Percentiles rank a stretch among this genome's conserved stretches.
These are phyloP conservation scores for Triplophysa bombifrons DNA, from an alignment of 2,797 vertebrate species.

Conservation along the genomic window DNA sequence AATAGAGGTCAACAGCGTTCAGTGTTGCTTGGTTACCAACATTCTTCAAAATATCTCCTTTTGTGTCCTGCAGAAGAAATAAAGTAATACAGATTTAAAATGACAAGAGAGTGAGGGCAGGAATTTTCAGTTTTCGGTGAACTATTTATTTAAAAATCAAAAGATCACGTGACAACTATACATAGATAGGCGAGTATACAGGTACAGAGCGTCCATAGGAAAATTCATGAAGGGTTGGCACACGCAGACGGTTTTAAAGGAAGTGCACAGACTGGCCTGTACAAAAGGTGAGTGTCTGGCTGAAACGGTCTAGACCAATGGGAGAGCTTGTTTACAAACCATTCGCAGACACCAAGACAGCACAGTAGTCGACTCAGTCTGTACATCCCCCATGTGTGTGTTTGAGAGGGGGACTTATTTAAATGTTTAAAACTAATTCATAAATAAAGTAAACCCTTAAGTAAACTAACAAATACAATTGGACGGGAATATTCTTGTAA, in stretches of 20 bases:
- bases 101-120: too few species aligned
- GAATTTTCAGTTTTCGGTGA: too few species aligned
- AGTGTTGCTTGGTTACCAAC: too few species aligned
- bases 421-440: too few species aligned
- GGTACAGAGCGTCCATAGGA: conserved; percentile 62
- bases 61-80: too few species aligned
- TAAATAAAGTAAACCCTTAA: not conserved
- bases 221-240: conserved; percentile 75
- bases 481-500: not conserved
- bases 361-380: conserved; percentile 65
- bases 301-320: conserved; percentile 60
- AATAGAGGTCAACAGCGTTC: too few species aligned
- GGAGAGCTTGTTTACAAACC: conserved; percentile 65
- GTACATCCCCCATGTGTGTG: conserved; percentile 46
- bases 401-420: not conserved
- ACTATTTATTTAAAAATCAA: not conserved
- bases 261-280: conserved; percentile 62
- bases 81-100: too few species aligned
- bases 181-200: conserved; percentile 56
- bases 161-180: conserved; percentile 58
- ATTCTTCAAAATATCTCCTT: too few species aligned
- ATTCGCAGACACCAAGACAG: conserved; percentile 48
- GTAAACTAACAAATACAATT: not conserved
- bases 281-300: conserved; percentile 71
- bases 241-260: conserved; percentile 38